Evolutionary conservation across 2,888 invertebrate species (phyloP), one percentile per base, ranked within the genome.

Genomic region (Microctonus aethiopoides): DNA sequence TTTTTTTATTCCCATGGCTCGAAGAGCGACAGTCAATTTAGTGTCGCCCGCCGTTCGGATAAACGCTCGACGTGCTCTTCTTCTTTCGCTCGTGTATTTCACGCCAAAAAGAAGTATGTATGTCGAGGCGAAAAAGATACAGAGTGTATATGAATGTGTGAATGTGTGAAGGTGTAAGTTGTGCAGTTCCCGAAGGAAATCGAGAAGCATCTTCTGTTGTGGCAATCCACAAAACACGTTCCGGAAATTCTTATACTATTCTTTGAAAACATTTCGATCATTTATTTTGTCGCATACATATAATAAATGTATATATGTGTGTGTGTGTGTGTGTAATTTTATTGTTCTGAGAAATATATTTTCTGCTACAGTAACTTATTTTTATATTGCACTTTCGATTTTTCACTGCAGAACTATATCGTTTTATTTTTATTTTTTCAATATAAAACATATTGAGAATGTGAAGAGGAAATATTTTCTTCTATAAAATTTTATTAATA

Each of bases 21-120:
- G 34, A 64, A 59, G 59, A 57, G 64, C 64, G 68, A 69, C 68
- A 69, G 63, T 69, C 68, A 69, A 69, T 69, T 69, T 69, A 69
- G 64, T 59, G 26, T 36, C 54, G 54, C 67, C 63, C 51, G 46
- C n/a, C 57, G 57, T 69, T 69, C 51, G 59, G 68, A 64, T 70
- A 66, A 70, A 62, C 70, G 70, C 65, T 16, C 66, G 34, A 34
- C 52, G 52, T 63, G 63, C 20, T 63, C 46, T 52, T 52, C 16
- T 51, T 34, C 56, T 62, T 57, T 34, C 46, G 56, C 63, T 46
- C 46, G 22, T 56, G 51, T 52, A 67, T 70, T 36, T 57, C 29
- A 61, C 36, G 1, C 61, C 20, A n/a, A 57, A 57, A 51, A 51
- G 62, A 13, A 7, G 11, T 26, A 54, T 24, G 54, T n/a, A 26